phyloP scores from a whole-genome alignment of 2,797 vertebrate species.

The Coregonus sp. region DNA sequence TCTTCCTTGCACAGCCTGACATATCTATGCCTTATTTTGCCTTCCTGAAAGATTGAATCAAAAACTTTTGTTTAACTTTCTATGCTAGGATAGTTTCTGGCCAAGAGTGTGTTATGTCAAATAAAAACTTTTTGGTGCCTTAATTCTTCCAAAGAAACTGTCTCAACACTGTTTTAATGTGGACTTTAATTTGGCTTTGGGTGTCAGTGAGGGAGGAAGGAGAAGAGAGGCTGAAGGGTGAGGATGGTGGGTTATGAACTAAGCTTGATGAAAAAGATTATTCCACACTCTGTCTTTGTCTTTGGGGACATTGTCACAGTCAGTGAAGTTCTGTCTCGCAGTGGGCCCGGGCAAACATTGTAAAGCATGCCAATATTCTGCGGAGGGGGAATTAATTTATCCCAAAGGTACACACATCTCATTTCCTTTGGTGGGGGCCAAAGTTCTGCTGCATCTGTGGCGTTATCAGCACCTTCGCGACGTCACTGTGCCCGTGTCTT shows the following conservation, averaged over 20 bases:
- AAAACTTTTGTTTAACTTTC: background rate
- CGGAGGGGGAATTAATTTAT: background rate
- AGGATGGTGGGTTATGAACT: background rate
- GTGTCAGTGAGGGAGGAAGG: background rate
- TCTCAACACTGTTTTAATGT: background rate
- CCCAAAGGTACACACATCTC: background rate
- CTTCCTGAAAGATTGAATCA: background rate
- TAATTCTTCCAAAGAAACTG: background rate
- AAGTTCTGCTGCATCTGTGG: background rate
- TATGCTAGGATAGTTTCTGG: background rate
- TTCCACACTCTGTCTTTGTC: conserved; percentile 1
- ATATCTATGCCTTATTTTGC: background rate
- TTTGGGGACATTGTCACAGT: background rate
- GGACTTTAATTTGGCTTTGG: background rate
- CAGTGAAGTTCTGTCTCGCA: background rate
- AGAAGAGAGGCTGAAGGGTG: background rate
- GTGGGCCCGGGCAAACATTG: background rate
- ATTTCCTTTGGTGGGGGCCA: background rate
- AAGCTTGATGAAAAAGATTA: background rate
- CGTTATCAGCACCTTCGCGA: background rate
- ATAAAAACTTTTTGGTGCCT: background rate
- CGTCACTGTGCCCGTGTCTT: background rate
- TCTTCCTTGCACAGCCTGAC: background rate
- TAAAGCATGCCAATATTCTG: background rate
- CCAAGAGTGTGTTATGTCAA: background rate